A percentile compares a stretch with the other conserved stretches of the same genome.
These are phyloP conservation scores for Gymnocypris eckloni DNA, from an alignment of 2,797 vertebrate species.

Conservation along the genomic window DNA sequence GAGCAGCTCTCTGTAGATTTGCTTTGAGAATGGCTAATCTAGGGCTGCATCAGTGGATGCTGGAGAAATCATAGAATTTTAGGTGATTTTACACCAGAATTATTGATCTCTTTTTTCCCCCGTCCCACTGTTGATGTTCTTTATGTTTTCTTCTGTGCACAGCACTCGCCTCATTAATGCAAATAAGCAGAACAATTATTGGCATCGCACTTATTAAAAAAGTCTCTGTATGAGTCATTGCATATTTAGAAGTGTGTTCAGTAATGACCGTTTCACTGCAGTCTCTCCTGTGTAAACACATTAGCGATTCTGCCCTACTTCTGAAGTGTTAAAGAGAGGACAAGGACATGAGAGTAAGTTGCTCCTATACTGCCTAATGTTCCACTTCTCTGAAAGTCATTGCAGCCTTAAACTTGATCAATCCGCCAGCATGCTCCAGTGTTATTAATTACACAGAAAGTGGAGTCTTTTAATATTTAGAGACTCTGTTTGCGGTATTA, in stretches of 20 bases:
- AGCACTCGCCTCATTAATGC: slow-evolving; percentile 35
- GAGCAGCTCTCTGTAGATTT: slow-evolving; percentile 78
- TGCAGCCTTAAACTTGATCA: slow-evolving; percentile 44
- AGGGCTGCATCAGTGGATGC: slow-evolving; percentile 52
- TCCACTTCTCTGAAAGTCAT: slow-evolving; percentile 69
- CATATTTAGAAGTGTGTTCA: slow-evolving; percentile 10
- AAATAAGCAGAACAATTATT: background rate
- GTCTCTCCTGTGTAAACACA: slow-evolving; percentile 52
- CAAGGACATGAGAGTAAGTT: slow-evolving; percentile 58
- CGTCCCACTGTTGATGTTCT: background rate
- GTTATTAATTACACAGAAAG: slow-evolving; percentile 78
- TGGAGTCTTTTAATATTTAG: slow-evolving; percentile 81
- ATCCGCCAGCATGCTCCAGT: slow-evolving; percentile 58
- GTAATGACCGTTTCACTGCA: slow-evolving; percentile 33
- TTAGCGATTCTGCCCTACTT: slow-evolving; percentile 45
- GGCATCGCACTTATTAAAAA: background rate
- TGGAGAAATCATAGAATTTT: background rate
- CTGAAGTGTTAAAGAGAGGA: slow-evolving; percentile 68
- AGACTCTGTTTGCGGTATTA: slow-evolving; percentile 59
- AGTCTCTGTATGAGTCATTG: slow-evolving; percentile 22
- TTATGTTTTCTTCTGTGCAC: background rate
- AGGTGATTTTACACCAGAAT: slow-evolving; percentile 9
- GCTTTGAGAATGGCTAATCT: slow-evolving; percentile 71
- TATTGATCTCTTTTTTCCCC: slow-evolving; percentile 3
- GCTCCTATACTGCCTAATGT: slow-evolving; percentile 69